These are phyloP conservation scores for Recurvirostra avosetta DNA, from an alignment of 2,113 vertebrate genomes.

Conservation along the genomic window DNA sequence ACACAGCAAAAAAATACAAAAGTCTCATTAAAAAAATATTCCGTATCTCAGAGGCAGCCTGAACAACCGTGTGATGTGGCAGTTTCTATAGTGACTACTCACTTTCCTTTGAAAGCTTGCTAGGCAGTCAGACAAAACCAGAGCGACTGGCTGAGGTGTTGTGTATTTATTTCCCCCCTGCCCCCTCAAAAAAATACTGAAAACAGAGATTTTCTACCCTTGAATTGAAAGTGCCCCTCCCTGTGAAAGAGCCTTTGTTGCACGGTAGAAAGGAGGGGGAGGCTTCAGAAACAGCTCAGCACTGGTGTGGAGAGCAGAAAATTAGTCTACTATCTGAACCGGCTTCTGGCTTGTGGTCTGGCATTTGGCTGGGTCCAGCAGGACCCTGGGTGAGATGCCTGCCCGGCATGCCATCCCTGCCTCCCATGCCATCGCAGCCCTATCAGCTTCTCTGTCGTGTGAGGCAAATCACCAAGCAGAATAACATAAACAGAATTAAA, in stretches of 20 bases:
- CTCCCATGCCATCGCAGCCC: rapidly evolving
- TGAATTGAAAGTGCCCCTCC: slow-evolving; percentile 40
- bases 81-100: slow-evolving; percentile 71
- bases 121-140: slow-evolving; percentile 43
- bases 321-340: neutral
- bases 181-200: neutral
- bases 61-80: neutral
- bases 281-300: neutral
- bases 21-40: neutral
- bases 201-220: slow-evolving; percentile 43
- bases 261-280: neutral
- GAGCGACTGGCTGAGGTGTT: neutral
- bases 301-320: neutral
- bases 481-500: rapidly evolving
- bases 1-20: neutral
- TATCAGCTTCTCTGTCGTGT: neutral
- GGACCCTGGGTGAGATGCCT: neutral
- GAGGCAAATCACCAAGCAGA: too few relatives aligned
- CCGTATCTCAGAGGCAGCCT: neutral
- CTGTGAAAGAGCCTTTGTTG: slow-evolving; percentile 31
- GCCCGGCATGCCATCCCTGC: neutral
- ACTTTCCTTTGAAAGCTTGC: slow-evolving; percentile 28
- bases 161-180: neutral
- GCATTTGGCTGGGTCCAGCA: neutral
- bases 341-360: neutral